Base-by-base conservation (phyloP, 2,888 invertebrate genomes). In the Drepana falcataria region DNA sequence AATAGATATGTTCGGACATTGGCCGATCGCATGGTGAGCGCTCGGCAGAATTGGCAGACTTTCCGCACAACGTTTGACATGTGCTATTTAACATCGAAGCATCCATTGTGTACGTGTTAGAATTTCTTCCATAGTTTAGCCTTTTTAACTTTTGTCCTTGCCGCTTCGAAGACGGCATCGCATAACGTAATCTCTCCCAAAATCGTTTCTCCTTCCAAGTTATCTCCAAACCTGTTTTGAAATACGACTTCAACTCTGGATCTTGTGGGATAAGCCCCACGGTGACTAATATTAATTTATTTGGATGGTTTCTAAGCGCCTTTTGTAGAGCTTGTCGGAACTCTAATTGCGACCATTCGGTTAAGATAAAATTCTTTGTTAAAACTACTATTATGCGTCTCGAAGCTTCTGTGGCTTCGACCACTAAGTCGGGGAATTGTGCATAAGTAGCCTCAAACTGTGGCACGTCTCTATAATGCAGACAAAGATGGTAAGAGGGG, bases 281-380 rank as follows among this genome's bases (percentile, higher is more conserved):
- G 65, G 94, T 94, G 64, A 98, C 94, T 72, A 98, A 94, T 72
- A 99, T 95, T 83, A 98, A 91, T 85, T 97, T 96, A 81, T 95
- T 95, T 68, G 95, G 94, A 68, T 96, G 92, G 49, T 96, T 96
- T 70, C 95, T 94, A 60, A 97, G 91, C 47, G 97, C 95, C 82
- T 96, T 96, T 87, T 97, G 97, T 70, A 98, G 93, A 51, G 97
- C 97, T 70, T 96, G 95, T 60, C 97, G 95, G 79, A 98, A 95
- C 79, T 98, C 98, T 81, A 95, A 94, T 68, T 96, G 94, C 64
- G 96, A 95, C 98, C 98, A 98, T 80, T 98, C 98, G 53, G 97
- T 97, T 80, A 95, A 94, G 69, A 98, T 92, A 87, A 98, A 97
- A 86, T 97, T 96, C 71, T 96, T 94, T 35, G 97, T 97, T 59